Evolutionary conservation across 1,140 invertebrate species (phyloP), one percentile per base, ranked within the genome.

Genomic region (Sminthurides bifidus): DNA sequence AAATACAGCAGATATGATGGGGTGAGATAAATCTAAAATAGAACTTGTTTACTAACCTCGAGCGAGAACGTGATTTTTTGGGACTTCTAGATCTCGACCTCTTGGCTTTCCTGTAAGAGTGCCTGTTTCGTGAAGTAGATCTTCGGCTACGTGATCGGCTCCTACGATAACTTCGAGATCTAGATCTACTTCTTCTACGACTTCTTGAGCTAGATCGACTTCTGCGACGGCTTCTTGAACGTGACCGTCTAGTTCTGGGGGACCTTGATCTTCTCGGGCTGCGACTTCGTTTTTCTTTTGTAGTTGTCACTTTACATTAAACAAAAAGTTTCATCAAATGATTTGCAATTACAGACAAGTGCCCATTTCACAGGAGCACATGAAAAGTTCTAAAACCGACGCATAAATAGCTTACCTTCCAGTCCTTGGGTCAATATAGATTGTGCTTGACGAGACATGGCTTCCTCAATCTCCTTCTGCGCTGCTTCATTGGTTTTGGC

Each of bases 391-490:
- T 15, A 33, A 57, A 45, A 38, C 33, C 50, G 48, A 21, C 8
- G 21, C 43, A 50, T 38, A 53, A 24, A 35, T 35, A 33, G 26
- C 38, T 53, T 58, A 23, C 51, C 52, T 33, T 58, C 60, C 21
- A 61, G 35, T 23, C 58, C 56, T 56, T 59, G 61, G 6, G 60
- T 51, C 2, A 59, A 27, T 49, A 61, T 29, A 40, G 54, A 56
- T 59, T 58, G 56, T 23, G 59, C 59, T 33, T 56, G 57, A 60
- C 92, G 77, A 29, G 89, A 89, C 91, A 97, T 93, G 0, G 92
- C 92, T 69, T 95, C 92, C 68, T 96, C 92, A 43, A 96, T 94
- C 74, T 96, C 92, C 45, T 86, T 79, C 66, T 93, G 89, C 1
- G 90, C 89, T 4, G 87, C 89, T 70, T 95, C 90, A 70, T 93